Evolutionary conservation across 2,888 invertebrate genomes (phyloP).

Genomic region (Drosophila multiciliata): DNA sequence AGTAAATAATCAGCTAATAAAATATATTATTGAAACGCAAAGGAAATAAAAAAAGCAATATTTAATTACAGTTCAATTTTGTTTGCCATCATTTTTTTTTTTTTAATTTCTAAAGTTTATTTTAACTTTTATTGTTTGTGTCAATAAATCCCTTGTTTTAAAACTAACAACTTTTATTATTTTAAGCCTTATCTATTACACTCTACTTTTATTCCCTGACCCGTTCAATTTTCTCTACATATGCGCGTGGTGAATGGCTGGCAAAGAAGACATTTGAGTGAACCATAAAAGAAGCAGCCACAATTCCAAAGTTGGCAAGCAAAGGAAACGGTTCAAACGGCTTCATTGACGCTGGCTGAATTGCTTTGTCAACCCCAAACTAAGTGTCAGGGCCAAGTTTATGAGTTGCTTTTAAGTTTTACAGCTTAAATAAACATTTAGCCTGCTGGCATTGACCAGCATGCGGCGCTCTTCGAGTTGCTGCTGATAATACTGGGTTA

Average conservation of each 20-base stretch:
- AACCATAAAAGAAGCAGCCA: conserved; percentile 32
- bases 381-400: conserved; percentile 54
- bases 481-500: conserved; percentile 38
- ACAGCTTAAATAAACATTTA: conserved; percentile 66
- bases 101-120: not conserved
- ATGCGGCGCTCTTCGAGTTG: conserved; percentile 35
- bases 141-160: not conserved
- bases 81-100: not conserved
- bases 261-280: conserved; percentile 24
- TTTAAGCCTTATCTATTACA: conserved; percentile 1
- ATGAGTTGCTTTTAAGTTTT: conserved; percentile 73
- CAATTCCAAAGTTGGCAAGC: conserved; percentile 25
- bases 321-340: conserved; percentile 37
- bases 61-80: not conserved
- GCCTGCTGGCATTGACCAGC: conserved; percentile 52
- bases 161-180: not conserved
- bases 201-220: not conserved
- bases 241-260: conserved; percentile 10
- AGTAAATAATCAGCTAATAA: not conserved
- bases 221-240: not conserved
- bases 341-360: conserved; percentile 46
- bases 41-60: not conserved
- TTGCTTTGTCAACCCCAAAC: conserved; percentile 26
- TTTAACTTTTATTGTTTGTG: not conserved
- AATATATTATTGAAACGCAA: not conserved